Evolutionary conservation across 2,888 invertebrate genomes (phyloP).

Genomic region (Tanytarsus gracilentus): DNA sequence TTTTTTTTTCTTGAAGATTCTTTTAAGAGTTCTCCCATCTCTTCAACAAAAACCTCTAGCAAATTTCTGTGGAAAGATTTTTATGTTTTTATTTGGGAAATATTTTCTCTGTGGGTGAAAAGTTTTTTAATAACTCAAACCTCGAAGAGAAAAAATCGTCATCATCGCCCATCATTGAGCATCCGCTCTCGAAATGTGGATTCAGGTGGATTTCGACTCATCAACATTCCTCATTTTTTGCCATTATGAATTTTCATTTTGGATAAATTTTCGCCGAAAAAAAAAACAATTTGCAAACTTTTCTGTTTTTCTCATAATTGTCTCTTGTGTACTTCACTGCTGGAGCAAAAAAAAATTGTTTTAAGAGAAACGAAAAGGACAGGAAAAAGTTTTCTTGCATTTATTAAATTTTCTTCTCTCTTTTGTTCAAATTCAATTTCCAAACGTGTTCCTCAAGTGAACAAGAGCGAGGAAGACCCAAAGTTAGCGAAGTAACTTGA

Average conservation of each 20-base stretch:
- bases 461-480: too few species aligned
- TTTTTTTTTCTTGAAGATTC: background rate
- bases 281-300: slow-evolving; percentile 6
- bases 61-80: background rate
- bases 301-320: slow-evolving; percentile 2
- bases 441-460: background rate
- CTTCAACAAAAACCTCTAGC: background rate
- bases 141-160: background rate
- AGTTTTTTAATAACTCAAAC: slow-evolving; percentile 12
- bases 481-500: slow-evolving; percentile 3
- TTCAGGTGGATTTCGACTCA: too few species aligned
- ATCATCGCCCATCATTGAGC: too few species aligned
- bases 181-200: too few species aligned
- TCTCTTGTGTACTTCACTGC: background rate
- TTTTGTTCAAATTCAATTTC: slow-evolving; percentile 13
- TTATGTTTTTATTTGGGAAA: background rate
- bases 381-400: slow-evolving; percentile 4
- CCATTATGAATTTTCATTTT: too few species aligned
- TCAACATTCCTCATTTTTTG: too few species aligned
- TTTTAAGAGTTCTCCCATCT: background rate
- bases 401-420: background rate
- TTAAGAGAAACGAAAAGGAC: background rate
- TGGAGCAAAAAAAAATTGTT: background rate
- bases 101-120: slow-evolving; percentile 3
- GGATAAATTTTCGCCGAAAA: too few species aligned